A percentile compares a stretch with the other conserved stretches of the same genome.
These are phyloP conservation scores for Rhipidura dahli DNA, from an alignment of 2,113 vertebrate genomes.

Conservation along the genomic window DNA sequence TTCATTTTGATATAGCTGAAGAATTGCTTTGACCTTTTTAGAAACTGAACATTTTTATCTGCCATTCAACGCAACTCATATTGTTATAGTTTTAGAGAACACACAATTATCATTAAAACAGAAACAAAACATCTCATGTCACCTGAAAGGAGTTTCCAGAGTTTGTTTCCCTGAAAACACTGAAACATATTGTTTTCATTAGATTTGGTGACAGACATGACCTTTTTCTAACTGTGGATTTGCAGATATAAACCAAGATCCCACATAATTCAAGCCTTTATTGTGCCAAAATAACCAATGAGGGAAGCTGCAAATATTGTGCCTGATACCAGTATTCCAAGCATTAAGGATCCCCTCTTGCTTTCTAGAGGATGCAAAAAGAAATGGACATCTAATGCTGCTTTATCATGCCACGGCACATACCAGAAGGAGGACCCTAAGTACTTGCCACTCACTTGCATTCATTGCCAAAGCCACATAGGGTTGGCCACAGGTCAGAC, in stretches of 20 bases:
- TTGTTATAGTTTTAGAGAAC: background rate
- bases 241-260: background rate
- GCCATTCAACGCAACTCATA: background rate
- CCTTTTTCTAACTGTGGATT: background rate
- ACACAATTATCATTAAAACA: background rate
- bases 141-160: background rate
- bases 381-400: background rate
- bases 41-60: background rate
- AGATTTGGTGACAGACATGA: background rate
- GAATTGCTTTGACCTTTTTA: slow-evolving; percentile 39
- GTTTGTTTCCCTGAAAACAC: background rate
- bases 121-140: background rate
- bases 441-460: fast-evolving
- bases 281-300: background rate
- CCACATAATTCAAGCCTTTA: background rate
- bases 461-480: background rate
- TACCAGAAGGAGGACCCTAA: background rate
- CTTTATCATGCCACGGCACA: background rate
- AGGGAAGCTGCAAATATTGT: background rate
- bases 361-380: background rate
- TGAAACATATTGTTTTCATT: slow-evolving; percentile 16
- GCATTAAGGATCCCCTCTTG: background rate
- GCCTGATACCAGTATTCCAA: background rate
- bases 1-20: background rate
- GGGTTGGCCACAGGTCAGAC: background rate